phyloP scores from a whole-genome alignment of 2,888 invertebrate genomes.

The Drosophila stalkeri region DNA sequence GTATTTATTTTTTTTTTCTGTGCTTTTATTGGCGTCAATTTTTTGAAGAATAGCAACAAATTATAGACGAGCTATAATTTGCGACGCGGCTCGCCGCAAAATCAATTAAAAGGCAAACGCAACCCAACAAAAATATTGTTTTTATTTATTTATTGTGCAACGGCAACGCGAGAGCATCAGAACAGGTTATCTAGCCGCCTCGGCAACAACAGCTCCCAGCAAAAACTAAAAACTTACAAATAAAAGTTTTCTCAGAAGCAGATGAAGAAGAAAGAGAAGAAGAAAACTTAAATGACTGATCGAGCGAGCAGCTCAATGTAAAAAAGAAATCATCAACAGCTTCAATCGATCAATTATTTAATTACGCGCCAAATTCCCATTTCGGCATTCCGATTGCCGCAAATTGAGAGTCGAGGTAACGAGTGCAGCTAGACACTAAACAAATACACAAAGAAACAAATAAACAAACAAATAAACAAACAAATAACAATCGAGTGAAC shows the following conservation, averaged over 20 bases:
- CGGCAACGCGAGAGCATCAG: conserved; percentile 56
- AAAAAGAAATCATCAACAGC: conserved; percentile 18
- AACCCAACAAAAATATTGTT: conserved; percentile 56
- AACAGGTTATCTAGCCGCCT: conserved; percentile 72
- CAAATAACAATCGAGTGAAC: conserved; percentile 11
- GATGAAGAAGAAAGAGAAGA: not conserved
- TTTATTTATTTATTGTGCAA: conserved; percentile 79
- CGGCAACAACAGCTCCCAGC: conserved; percentile 51
- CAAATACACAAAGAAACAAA: conserved; percentile 27
- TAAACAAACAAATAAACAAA: conserved; percentile 27
- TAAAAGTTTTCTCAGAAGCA: not conserved
- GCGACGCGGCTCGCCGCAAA: conserved; percentile 62
- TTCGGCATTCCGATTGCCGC: conserved; percentile 49
- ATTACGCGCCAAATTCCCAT: conserved; percentile 64
- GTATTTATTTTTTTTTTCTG: conserved; percentile 28
- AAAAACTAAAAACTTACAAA: conserved; percentile 21
- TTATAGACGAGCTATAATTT: conserved; percentile 68
- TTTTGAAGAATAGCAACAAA: conserved; percentile 64
- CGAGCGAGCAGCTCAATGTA: conserved; percentile 17
- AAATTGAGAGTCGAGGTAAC: conserved; percentile 62
- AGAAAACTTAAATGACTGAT: conserved; percentile 21
- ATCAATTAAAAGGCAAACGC: conserved; percentile 75
- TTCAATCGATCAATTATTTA: conserved; percentile 71
- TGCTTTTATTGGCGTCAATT: conserved; percentile 69
- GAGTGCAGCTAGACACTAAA: conserved; percentile 14